These are phyloP conservation scores for Enteromius trimaculatus DNA, from an alignment of 2,797 vertebrate genomes.

Conservation along the genomic window DNA sequence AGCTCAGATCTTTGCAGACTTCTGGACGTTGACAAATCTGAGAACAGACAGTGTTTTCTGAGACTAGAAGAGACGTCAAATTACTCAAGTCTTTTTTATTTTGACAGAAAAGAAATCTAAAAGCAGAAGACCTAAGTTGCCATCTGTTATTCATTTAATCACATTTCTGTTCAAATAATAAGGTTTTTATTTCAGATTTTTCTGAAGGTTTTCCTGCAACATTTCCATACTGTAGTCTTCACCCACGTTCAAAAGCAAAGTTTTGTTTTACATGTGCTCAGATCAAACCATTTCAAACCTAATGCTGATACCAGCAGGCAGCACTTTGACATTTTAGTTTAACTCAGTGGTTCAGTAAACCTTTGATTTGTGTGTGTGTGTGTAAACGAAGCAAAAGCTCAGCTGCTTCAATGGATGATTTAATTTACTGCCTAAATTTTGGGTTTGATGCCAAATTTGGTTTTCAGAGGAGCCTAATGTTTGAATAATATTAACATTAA, in stretches of 20 bases:
- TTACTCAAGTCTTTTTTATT: background rate
- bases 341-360: conserved; percentile 25
- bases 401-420: conserved; percentile 4
- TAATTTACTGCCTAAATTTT: conserved; percentile 12
- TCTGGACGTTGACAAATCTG: background rate
- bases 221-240: background rate
- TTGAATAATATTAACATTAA: conserved; percentile 22
- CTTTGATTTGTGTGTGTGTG: conserved; percentile 4
- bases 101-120: background rate
- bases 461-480: conserved; percentile 20
- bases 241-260: conserved; percentile 2
- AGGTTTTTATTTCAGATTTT: background rate
- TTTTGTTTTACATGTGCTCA: conserved; percentile 15
- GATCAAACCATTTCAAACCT: conserved; percentile 15
- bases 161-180: background rate
- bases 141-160: background rate
- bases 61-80: background rate
- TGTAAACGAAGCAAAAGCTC: background rate
- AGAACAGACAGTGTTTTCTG: background rate
- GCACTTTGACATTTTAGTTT: conserved; percentile 24
- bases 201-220: background rate
- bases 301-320: conserved; percentile 5
- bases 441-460: conserved; percentile 38
- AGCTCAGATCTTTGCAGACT: background rate
- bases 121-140: background rate